Evolutionary conservation across 2,113 vertebrate species (phyloP).

Genomic region (Larimichthys crocea): DNA sequence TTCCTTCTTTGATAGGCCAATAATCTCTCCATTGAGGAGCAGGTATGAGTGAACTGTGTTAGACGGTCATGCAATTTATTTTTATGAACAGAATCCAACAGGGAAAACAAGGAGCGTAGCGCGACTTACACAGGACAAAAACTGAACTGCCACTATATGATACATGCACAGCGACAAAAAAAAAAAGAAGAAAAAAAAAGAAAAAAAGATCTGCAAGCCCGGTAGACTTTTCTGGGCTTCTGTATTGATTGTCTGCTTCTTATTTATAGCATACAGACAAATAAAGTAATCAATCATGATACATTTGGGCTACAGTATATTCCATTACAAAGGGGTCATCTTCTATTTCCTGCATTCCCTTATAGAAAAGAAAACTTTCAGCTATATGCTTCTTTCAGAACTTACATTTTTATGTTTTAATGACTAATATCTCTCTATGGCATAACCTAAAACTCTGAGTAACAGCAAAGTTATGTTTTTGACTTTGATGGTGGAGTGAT

Average conservation of each 20-base stretch:
- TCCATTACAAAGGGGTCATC: constrained; percentile 8
- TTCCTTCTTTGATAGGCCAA: constrained; percentile 13
- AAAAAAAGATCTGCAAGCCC: neutral
- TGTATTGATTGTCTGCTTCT: constrained; percentile 30
- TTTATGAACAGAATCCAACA: constrained; percentile 16
- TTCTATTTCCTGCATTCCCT: constrained; percentile 1
- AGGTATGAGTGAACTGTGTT: constrained; percentile 26
- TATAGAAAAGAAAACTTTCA: constrained; percentile 18
- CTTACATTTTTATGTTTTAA: constrained; percentile 1
- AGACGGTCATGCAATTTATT: constrained; percentile 33
- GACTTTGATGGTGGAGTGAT: no score
- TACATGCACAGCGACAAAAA: neutral
- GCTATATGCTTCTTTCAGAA: neutral
- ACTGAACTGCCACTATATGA: neutral
- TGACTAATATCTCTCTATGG: constrained; percentile 3
- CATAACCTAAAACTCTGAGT: constrained; percentile 10
- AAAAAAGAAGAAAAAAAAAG: no score
- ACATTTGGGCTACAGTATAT: constrained; percentile 23
- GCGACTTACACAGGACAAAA: neutral
- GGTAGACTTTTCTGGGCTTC: constrained; percentile 20
- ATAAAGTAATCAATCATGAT: constrained; percentile 42
- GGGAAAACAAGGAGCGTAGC: constrained; percentile 6
- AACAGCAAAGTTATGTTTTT: neutral
- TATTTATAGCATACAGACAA: constrained; percentile 39
- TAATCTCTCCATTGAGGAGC: constrained; percentile 32